Base-by-base conservation (phyloP, 2,797 vertebrate species). In the Muscicapa comitata region DNA sequence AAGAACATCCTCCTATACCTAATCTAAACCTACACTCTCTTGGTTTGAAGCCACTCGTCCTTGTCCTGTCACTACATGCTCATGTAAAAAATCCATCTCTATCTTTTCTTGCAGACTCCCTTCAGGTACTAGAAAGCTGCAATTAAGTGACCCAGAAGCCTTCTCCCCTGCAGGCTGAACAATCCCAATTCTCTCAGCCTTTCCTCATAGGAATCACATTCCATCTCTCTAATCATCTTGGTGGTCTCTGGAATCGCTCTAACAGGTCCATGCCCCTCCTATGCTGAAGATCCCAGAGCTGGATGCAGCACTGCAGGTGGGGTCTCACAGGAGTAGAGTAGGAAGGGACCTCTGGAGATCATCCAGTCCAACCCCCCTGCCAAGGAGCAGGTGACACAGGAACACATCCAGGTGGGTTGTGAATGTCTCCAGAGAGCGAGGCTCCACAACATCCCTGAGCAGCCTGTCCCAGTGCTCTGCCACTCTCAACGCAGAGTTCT, bases 321-420 rank as follows among this genome's bases (percentile, higher is more conserved):
- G 37, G 24, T 58, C 24, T 72, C 58, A 38, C 10, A 1, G 0
- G 10, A 13, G 13, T 0, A 20, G 37, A 50, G 24, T 1, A 58
- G 70, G 51, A 74, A 77, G 13, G 9, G 20, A 55, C 12, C 16
- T 76, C 25, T 51, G 38, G 33, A 73, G 24, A 37, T 38, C 24
- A 35, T 17, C 45, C 86, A 26, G 42, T 35, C 40, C 66, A 77
- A 18, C 3, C 1, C 5, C 12, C 1, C 17, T 76, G 55, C 63
- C 55, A 26, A 62, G 40, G 14, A 35, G 48, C 25, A 55, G 35
- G 25, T 70, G 35, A 23, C 23, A 55, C 50, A 55, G 35, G 58
- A 31, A n/a, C 31, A 23, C 3, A 23, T 26, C 31, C 57, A 35
- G 12, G 7, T 35, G 65, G 3, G 31, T 37, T 50, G 45, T 15